Conservation (phyloP, 2,797 vertebrate species). For the Hemibagrus guttatus region DNA sequence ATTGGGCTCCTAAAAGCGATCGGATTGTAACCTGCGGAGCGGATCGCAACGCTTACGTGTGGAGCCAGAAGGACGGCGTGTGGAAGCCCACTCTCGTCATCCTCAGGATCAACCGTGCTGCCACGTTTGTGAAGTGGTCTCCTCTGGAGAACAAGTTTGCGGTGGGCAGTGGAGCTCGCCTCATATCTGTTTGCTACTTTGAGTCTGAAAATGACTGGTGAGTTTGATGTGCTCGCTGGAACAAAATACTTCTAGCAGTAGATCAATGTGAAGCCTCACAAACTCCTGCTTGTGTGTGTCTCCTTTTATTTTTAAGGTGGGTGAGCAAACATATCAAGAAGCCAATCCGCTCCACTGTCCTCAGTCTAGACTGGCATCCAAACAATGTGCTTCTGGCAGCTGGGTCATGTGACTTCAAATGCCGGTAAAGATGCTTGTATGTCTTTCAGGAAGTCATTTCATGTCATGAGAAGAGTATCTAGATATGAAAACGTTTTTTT, state of each 20-base stretch:
- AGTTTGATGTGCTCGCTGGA: constrained; percentile 55
- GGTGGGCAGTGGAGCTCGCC: constrained; percentile 93
- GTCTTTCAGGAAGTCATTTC: background rate
- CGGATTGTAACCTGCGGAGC: constrained; percentile 98
- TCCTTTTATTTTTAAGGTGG: constrained; percentile 81
- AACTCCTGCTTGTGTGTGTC: constrained; percentile 3
- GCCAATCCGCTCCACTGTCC: constrained; percentile 95
- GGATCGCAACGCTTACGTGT: constrained; percentile 96
- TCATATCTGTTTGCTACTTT: constrained; percentile 99
- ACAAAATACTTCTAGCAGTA: too few relatives aligned
- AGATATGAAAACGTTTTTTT: background rate
- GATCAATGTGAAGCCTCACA: background rate
- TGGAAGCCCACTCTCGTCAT: constrained; percentile 99
- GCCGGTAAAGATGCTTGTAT: constrained; percentile 79
- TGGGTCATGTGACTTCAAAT: constrained; percentile 98
- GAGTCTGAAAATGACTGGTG: constrained; percentile 99
- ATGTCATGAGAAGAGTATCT: background rate
- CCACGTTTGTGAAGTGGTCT: constrained; percentile 98
- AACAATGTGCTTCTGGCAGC: constrained; percentile 96
- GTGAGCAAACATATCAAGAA: constrained; percentile 99
- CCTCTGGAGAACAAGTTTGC: constrained; percentile 98
- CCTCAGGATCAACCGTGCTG: constrained; percentile 94
- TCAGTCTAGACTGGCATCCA: constrained; percentile 98
- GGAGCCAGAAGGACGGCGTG: constrained; percentile 95
- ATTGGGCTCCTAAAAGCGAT: constrained; percentile 98